phyloP scores from a whole-genome alignment of 2,888 invertebrate species.

The Polietes domitor region DNA sequence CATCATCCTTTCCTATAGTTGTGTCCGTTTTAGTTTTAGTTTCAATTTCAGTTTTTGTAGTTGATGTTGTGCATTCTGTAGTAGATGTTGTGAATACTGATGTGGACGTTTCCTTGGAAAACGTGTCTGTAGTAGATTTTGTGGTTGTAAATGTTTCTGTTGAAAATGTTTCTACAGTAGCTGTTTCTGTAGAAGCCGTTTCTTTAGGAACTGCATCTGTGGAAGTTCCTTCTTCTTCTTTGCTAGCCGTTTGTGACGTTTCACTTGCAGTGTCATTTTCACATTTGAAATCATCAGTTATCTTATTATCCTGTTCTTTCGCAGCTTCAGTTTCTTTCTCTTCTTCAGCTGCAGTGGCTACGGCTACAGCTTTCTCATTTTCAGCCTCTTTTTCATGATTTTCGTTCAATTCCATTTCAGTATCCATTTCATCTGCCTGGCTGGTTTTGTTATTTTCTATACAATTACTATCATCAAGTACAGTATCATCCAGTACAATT shows the following conservation, averaged over 20 bases:
- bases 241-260: background rate
- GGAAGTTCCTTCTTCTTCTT: background rate
- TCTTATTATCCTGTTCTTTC: background rate
- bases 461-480: background rate
- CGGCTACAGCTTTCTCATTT: no score
- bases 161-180: background rate
- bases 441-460: background rate
- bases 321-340: background rate
- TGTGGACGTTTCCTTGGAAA: background rate
- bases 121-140: background rate
- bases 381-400: background rate
- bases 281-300: background rate
- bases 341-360: background rate
- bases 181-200: constrained; percentile 15
- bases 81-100: background rate
- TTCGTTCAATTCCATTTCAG: background rate
- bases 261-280: background rate
- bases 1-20: background rate
- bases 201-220: background rate
- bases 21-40: background rate
- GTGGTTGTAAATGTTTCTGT: background rate
- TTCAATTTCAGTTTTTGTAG: background rate
- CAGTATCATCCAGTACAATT: constrained; percentile 25
- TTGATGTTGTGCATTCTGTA: background rate
- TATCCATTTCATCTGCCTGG: background rate